These are phyloP conservation scores for Mayetiola destructor DNA, from an alignment of 2,888 invertebrate species.

Conservation along the genomic window DNA sequence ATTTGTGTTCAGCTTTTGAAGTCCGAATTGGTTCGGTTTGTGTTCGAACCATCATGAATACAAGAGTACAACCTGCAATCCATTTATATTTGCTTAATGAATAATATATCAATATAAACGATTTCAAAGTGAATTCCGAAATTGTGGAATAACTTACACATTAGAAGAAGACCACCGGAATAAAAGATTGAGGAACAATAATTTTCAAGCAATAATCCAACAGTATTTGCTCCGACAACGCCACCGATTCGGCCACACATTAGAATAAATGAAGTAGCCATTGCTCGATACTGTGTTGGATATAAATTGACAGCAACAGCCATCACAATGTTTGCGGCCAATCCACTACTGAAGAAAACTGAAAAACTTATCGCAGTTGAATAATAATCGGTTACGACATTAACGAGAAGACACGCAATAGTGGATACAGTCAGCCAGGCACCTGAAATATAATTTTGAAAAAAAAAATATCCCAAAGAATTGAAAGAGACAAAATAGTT, in stretches of 20 bases:
- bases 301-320: background rate
- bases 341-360: background rate
- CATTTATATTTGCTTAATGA: too few relatives aligned
- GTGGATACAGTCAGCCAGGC: background rate
- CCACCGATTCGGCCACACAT: constrained; percentile 32
- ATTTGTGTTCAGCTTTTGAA: too few relatives aligned
- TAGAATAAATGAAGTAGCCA: constrained; percentile 33
- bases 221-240: constrained; percentile 28
- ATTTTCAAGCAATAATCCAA: constrained; percentile 19
- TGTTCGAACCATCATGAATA: too few relatives aligned
- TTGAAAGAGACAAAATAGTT: background rate
- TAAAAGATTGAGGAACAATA: background rate
- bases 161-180: background rate
- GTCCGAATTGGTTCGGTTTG: too few relatives aligned
- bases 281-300: constrained; percentile 25
- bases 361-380: background rate
- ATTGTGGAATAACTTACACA: too few relatives aligned
- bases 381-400: background rate
- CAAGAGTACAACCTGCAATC: too few relatives aligned
- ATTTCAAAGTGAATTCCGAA: too few relatives aligned
- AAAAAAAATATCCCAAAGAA: background rate
- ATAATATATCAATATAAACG: too few relatives aligned
- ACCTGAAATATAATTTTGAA: background rate
- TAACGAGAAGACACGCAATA: background rate
- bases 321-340: background rate